A percentile compares a stretch with the other conserved stretches of the same genome.
Conservation (phyloP, 2,113 vertebrate genomes). For the Bos javanicus region DNA sequence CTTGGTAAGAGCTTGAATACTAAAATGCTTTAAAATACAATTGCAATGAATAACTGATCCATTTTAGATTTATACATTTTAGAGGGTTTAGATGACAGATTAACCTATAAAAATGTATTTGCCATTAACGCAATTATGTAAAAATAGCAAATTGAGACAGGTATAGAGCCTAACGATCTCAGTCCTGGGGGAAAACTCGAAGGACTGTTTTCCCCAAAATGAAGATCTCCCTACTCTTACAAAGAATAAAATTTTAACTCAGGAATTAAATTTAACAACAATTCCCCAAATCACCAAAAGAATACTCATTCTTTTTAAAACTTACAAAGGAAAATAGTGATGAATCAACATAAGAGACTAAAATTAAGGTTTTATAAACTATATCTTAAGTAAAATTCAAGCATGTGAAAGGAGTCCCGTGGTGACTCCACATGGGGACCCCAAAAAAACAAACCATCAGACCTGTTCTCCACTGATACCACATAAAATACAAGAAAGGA, state of each 20-base stretch:
- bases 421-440: background rate
- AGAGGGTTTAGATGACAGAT: background rate
- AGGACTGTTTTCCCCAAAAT: background rate
- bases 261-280: background rate
- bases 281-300: background rate
- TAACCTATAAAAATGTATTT: background rate
- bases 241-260: constrained; percentile 1
- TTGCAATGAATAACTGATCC: background rate
- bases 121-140: background rate
- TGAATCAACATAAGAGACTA: background rate
- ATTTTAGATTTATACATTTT: background rate
- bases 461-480: background rate
- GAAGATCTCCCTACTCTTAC: background rate
- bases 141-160: background rate
- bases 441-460: background rate
- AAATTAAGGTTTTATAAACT: background rate
- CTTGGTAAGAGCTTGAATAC: background rate
- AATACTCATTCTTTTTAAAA: constrained; percentile 1
- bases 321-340: background rate
- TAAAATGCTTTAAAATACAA: background rate
- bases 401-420: background rate
- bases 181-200: background rate
- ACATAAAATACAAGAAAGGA: background rate
- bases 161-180: background rate
- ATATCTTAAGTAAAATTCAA: background rate